Evolutionary conservation across 30 jellyfish, hydroid and myxozoan species (phyloP).

Genomic region (Aurelia sp.): DNA sequence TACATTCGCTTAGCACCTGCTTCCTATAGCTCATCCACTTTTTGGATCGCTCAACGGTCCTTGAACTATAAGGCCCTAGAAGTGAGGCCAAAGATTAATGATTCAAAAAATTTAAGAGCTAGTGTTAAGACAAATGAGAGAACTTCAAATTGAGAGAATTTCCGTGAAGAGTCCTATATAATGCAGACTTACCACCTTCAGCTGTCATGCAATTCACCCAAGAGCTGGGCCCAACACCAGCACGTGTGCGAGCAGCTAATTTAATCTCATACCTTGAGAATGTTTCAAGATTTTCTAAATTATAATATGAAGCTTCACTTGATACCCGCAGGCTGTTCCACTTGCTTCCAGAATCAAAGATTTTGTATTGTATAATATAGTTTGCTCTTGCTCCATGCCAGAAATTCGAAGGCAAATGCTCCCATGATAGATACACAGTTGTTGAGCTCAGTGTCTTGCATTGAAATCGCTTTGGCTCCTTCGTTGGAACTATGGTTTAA

Average conservation of each 20-base stretch:
- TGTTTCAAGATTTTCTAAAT: not conserved
- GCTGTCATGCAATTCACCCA: slow-evolving; percentile 52
- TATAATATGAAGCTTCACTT: not conserved
- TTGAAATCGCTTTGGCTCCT: not conserved
- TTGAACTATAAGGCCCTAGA: too few species aligned
- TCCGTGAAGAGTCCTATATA: not conserved
- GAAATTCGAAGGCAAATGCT: not conserved
- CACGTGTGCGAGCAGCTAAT: slow-evolving; percentile 42
- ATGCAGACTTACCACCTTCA: slow-evolving; percentile 44
- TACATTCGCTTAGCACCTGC: too few species aligned
- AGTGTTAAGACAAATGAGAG: not conserved
- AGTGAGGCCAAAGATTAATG: too few species aligned
- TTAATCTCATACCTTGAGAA: slow-evolving; percentile 42
- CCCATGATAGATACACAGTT: slow-evolving; percentile 2
- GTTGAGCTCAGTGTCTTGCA: not conserved
- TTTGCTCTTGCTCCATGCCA: slow-evolving; percentile 2
- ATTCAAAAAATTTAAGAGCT: too few species aligned
- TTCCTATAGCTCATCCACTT: too few species aligned
- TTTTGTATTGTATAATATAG: not conserved
- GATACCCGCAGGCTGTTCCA: not conserved
- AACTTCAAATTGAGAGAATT: not conserved
- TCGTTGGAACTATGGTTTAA: not conserved
- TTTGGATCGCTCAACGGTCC: too few species aligned
- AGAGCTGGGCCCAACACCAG: slow-evolving; percentile 46
- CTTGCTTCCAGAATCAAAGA: too few species aligned